Evolutionary conservation across 2,797 vertebrate species (phyloP), one percentile per base, ranked within the genome.

Genomic region (Lepilemur septentrionalis): DNA sequence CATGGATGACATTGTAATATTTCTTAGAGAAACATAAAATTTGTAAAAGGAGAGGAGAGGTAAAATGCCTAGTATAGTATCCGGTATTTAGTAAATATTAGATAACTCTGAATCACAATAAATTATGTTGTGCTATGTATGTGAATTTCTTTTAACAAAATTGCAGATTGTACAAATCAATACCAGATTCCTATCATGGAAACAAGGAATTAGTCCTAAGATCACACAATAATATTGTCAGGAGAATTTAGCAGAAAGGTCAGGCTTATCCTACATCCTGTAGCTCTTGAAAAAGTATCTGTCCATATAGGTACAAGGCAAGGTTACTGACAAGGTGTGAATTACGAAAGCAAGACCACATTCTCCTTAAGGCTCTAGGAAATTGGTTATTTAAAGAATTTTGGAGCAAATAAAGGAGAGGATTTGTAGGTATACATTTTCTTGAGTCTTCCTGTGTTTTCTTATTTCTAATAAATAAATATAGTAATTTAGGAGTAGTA

Each of bases 11-110:
- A 11, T 6, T 76, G 22, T 91, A 30, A 72, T 50, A 67, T 89
- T 92, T 86, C 83, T 87, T 63, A 67, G 50, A 93, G 59, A 81
- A 91, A 72, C 18, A 2, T 50, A 80, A 94, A 41, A 89, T 73
- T 92, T 94, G 0, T 89, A 81, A 57, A 67, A 92, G 57, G 32
- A 78, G 11, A 61, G 52, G n/a, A 89, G 43, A 83, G 28, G 13
- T 35, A 82, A 78, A 86, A 35, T 95, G n/a, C n/a, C 25, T 78
- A 35, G 28, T 52, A 43, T 43, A 32, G 43, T 72, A 79, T 69
- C 41, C 12, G n/a, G 17, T 14, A 32, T 13, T 83, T 65, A n/a
- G 30, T 85, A 89, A 70, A 55, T 92, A 28, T 92, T 81, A 78
- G 41, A 72, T 92, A 55, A 57, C 23, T 63, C 70, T 79, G 32